Conservation (phyloP, 2,797 vertebrate species). For the Kryptopterus vitreolus region DNA sequence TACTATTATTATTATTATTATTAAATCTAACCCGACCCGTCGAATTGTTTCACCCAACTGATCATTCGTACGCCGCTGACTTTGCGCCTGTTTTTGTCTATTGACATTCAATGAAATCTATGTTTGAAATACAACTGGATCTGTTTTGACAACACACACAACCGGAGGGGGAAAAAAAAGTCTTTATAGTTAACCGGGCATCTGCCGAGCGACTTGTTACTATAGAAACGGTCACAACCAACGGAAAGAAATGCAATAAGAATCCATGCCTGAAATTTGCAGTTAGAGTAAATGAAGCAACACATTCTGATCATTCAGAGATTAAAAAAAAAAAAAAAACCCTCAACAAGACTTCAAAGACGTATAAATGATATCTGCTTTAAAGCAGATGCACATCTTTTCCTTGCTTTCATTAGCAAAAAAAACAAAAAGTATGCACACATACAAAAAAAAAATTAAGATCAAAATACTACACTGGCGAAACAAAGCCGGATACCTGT, state of each 20-base stretch:
- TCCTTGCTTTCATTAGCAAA: not conserved
- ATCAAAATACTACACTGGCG: not conserved
- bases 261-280: not conserved
- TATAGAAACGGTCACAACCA: not conserved
- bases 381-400: not conserved
- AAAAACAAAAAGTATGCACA: not conserved
- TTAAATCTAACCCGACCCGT: not conserved
- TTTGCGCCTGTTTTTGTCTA: not conserved
- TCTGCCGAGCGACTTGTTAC: not conserved
- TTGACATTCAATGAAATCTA: not conserved
- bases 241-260: not conserved
- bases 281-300: not conserved
- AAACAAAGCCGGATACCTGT: slow-evolving; percentile 15
- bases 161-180: not conserved
- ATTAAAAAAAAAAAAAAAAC: too few relatives aligned
- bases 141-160: not conserved
- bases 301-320: not conserved
- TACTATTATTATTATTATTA: not conserved
- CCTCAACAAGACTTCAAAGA: not conserved
- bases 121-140: not conserved
- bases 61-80: not conserved
- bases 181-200: not conserved
- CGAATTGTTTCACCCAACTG: not conserved
- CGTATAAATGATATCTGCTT: not conserved
- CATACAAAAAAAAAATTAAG: not conserved